Percentiles rank a stretch among this genome's conserved stretches.
Evolutionary conservation across 2,113 vertebrate genomes (phyloP).

Genomic region (Hippoglossus stenolepis): DNA sequence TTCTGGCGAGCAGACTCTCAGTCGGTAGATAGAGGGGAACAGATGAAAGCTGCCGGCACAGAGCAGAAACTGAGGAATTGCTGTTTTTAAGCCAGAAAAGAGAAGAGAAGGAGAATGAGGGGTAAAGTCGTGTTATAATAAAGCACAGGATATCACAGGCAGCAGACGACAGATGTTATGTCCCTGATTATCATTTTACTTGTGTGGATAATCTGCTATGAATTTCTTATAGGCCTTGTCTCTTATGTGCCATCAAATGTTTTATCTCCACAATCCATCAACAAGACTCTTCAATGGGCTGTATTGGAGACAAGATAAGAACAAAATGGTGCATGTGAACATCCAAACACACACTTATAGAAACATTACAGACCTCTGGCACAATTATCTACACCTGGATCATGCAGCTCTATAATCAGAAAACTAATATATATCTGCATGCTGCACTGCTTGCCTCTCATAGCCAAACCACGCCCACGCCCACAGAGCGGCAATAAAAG

Average conservation of each 20-base stretch:
- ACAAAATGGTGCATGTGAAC: conserved; percentile 20
- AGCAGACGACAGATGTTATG: conserved; percentile 51
- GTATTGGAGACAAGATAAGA: conserved; percentile 1
- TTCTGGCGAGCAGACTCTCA: too few relatives aligned
- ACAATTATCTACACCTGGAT: conserved; percentile 37
- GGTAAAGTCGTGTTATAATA: background rate
- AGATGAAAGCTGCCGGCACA: conserved; percentile 40
- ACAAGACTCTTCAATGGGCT: conserved; percentile 10
- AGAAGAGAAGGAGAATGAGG: conserved; percentile 11
- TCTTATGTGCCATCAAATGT: conserved; percentile 43
- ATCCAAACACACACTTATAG: conserved; percentile 15
- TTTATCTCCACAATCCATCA: conserved; percentile 63
- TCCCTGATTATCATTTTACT: conserved; percentile 50
- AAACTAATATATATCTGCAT: background rate
- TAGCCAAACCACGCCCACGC: conserved; percentile 24
- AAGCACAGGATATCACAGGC: conserved; percentile 29
- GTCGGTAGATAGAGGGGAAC: conserved; percentile 45
- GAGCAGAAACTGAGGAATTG: conserved; percentile 26
- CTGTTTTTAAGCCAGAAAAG: conserved; percentile 25
- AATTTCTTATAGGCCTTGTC: conserved; percentile 51
- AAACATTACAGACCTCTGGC: conserved; percentile 4
- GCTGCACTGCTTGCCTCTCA: background rate
- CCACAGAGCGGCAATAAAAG: conserved; percentile 47
- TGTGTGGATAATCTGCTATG: conserved; percentile 64
- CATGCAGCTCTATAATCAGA: conserved; percentile 20